Evolutionary conservation across 2,113 vertebrate genomes (phyloP), one percentile per base, ranked within the genome.

Genomic region (Oncorhynchus keta): DNA sequence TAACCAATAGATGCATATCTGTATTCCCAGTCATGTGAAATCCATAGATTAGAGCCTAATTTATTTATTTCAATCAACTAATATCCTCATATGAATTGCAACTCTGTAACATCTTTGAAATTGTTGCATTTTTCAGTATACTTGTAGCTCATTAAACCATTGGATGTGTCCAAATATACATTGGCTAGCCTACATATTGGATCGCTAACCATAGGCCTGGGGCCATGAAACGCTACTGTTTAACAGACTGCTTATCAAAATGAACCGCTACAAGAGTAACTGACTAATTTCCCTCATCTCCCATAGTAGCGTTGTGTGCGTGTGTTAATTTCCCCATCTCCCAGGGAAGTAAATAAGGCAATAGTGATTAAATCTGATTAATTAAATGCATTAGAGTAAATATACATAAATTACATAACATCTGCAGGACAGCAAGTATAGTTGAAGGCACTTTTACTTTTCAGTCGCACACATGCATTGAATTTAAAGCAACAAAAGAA

Each of bases 391-490:
- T 62, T 22, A 0, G 22, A 22, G 59, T 16, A 1, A 62, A 22
- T 24, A 57, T 20, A 62, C 59, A 62, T 11, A 62, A 20, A 14
- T 1, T 20, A 22, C 18, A 62, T 9, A 11, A 3, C 59, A 62
- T 22, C 55, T 57, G 16, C 14, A 57, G 59, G 18, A 62, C 20
- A 9, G 30, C 28, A 30, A 24, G 64, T 68, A 18, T 20, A 62
- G n/a, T 73, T 55, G 1, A 48, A 73, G 49, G 4, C 61, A 39
- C 18, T 76, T 88, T 90, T 87, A 87, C 82, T 85, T 73, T 45
- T 11, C 0, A 32, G 18, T 28, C 3, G 13, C 69, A 51, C 8
- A 51, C 24, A 70, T 16, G n/a, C 59, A 22, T 62, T 62, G 6
- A 62, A 62, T 22, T 22, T 62, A 22, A 62, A 62, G 59, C 59